Conservation (phyloP, 92 coral and sea anemone genomes). For the Zoanthus gigantus region DNA sequence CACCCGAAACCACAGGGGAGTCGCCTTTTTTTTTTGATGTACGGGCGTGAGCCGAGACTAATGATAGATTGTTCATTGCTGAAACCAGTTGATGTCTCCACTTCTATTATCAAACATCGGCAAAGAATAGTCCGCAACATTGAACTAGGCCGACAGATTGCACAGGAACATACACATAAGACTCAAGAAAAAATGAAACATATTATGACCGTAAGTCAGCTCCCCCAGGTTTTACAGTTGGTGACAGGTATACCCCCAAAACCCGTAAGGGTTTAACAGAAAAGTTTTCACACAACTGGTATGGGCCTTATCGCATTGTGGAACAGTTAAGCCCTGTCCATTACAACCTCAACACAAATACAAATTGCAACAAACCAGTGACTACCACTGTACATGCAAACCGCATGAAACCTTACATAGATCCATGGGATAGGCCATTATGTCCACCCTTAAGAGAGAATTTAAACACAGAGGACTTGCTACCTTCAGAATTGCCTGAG, state of each 20-base stretch:
- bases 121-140: slow-evolving; percentile 24
- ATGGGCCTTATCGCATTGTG: slow-evolving; percentile 44
- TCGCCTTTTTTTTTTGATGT: slow-evolving; percentile 12
- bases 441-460: background rate
- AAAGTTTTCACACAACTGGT: background rate
- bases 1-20: background rate
- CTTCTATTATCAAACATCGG: slow-evolving; percentile 34
- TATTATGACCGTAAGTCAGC: slow-evolving; percentile 17
- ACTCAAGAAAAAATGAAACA: slow-evolving; percentile 43
- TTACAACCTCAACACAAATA: slow-evolving; percentile 39
- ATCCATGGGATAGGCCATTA: slow-evolving; percentile 45
- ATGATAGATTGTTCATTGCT: slow-evolving; percentile 25
- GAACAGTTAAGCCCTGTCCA: slow-evolving; percentile 56
- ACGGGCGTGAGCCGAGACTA: slow-evolving; percentile 37
- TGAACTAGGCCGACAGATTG: slow-evolving; percentile 45
- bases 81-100: slow-evolving; percentile 4
- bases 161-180: slow-evolving; percentile 11
- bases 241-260: background rate
- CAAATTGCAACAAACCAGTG: too few species aligned
- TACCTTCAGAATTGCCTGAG: too few species aligned
- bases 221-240: background rate
- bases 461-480: too few species aligned
- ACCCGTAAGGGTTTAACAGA: background rate
- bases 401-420: slow-evolving; percentile 54
- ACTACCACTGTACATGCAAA: slow-evolving; percentile 56